These are phyloP conservation scores for Sebastes trivittatus DNA, from an alignment of 2,797 vertebrate genomes.

Conservation along the genomic window DNA sequence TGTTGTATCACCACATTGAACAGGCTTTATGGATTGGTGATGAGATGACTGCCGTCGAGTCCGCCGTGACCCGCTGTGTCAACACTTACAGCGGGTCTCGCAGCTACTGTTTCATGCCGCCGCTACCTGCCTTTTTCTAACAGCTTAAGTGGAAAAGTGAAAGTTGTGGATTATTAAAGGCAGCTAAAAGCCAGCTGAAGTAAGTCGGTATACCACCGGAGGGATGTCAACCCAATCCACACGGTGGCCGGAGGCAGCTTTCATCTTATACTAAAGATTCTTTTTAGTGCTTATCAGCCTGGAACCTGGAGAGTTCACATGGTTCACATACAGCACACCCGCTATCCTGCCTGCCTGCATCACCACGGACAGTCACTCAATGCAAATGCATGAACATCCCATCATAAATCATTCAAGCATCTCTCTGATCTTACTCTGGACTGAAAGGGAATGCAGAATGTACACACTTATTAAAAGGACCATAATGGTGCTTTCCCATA, in stretches of 20 bases:
- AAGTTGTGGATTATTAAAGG: conserved; percentile 62
- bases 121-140: conserved; percentile 12
- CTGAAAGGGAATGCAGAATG: conserved; percentile 30
- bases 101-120: conserved; percentile 1
- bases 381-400: conserved; percentile 45
- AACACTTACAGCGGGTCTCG: conserved; percentile 19
- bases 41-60: conserved; percentile 16
- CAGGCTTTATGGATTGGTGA: conserved; percentile 37
- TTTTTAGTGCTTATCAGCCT: conserved; percentile 46
- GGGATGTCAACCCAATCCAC: conserved; percentile 33
- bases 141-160: conserved; percentile 36
- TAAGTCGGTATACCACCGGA: conserved; percentile 32
- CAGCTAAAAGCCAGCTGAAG: conserved; percentile 43
- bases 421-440: conserved; percentile 42
- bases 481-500: neutral
- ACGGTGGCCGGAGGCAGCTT: conserved; percentile 45
- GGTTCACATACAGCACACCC: conserved; percentile 1
- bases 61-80: conserved; percentile 18
- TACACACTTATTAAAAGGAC: neutral
- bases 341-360: conserved; percentile 28
- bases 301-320: conserved; percentile 27
- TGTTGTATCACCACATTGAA: conserved; percentile 34
- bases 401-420: conserved; percentile 64
- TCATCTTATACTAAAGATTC: conserved; percentile 47
- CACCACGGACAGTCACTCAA: conserved; percentile 18